Base-by-base conservation (phyloP, 2,888 invertebrate species). In the Leucoma salicis region DNA sequence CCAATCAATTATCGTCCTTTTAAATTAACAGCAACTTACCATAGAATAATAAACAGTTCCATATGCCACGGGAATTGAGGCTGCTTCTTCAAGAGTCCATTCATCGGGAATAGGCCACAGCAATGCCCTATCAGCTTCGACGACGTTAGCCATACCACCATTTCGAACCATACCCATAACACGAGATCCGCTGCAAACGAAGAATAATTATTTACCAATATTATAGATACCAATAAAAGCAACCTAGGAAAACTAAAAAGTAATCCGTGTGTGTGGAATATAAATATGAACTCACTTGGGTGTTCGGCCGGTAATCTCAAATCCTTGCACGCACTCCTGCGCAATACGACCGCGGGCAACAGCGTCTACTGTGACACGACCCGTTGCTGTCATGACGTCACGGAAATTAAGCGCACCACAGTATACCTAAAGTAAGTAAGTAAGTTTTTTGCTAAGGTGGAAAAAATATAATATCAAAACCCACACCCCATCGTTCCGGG, bases 371-470 rank as follows among this genome's bases (percentile, higher is more conserved):
- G 95, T 93, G 4, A 99, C 91, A 67, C 96, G 96, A 1, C 97
- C 98, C 0, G 96, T 96, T 0, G 98, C 96, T 0, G 96, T 90
- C 99, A 99, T 98, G 0, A 99, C 91, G 76, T 99, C 99, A 66
- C 96, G 93, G 92, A 98, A 99, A 84, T 99, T 99, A 10, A 99
- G 76, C 0, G 97, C 92, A 0, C 96, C 85, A 70, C 95, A 97
- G 63, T 94, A 91, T 0, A 95, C 91, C 74, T 92, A 70, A 0
- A 91, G 27, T 1, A 11, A 12, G n/a, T n/a, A n/a, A n/a, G n/a
- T n/a, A n/a, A n/a, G n/a, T n/a, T n/a, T n/a, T n/a, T n/a, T n/a
- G n/a, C n/a, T n/a, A n/a, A n/a, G n/a, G n/a, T n/a, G n/a, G n/a
- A n/a, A n/a, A n/a, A n/a, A n/a, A n/a, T n/a, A n/a, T n/a, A n/a